These are phyloP conservation scores for Machimus rusticus DNA, from an alignment of 2,888 invertebrate species.

Conservation along the genomic window DNA sequence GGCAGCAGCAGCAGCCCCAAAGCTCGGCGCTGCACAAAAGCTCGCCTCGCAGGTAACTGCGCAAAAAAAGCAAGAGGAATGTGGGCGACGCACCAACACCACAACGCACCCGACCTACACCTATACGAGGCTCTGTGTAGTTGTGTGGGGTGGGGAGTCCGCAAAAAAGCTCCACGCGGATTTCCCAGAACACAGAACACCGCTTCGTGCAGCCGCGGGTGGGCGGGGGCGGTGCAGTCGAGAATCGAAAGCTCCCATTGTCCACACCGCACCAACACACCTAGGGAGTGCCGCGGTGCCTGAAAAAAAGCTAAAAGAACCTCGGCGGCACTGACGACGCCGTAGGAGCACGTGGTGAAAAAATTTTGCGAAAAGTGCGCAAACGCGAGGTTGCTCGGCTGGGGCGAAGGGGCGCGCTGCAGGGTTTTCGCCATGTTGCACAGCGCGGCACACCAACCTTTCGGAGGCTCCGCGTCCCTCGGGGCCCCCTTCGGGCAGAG, in stretches of 20 bases:
- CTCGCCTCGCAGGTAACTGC: background rate
- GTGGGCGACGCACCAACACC: background rate
- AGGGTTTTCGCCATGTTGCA: background rate
- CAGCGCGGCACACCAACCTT: background rate
- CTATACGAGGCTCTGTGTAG: background rate
- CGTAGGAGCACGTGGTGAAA: background rate
- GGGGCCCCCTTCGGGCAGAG: background rate
- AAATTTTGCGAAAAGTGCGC: constrained; percentile 20
- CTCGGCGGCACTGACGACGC: background rate
- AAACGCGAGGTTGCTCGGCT: background rate
- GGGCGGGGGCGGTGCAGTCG: background rate
- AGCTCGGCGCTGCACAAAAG: background rate
- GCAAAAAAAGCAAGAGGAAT: background rate
- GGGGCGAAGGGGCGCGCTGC: background rate
- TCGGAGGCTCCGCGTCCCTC: background rate
- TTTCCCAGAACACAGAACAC: background rate
- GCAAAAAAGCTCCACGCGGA: background rate
- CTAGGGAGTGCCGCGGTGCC: background rate
- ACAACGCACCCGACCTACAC: background rate
- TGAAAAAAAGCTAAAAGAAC: background rate
- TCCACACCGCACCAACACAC: background rate
- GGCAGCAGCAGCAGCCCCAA: background rate
- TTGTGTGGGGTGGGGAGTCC: background rate
- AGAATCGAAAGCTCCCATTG: background rate
- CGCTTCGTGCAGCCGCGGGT: background rate